Evolutionary conservation across 2,113 vertebrate species (phyloP), one percentile per base, ranked within the genome.

Genomic region (Lonchura striata): DNA sequence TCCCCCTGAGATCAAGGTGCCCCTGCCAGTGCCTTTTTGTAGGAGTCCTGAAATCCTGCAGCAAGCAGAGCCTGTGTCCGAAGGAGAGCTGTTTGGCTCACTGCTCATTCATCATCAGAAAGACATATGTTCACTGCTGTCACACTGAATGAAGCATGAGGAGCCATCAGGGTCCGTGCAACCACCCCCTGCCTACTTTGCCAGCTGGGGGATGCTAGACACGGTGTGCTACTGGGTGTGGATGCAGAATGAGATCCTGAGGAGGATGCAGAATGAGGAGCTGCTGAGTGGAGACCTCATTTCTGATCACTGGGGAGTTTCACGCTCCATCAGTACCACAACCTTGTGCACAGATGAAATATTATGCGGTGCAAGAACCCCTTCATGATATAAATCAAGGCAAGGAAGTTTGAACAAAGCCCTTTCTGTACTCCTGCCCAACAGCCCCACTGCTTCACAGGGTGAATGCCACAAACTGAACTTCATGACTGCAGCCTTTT

Each of bases 381-480:
- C 90, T 96, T 94, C 95, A 54, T 90, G 31, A 1, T 46, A 93
- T 71, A 91, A 96, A 89, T 91, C 91, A 82, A 88, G 69, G 33
- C 13, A 22, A 83, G 85, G 80, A 91, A 92, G 81, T 69, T 65
- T 46, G 92, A 96, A 96, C 92, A 95, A 94, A 92, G 76, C 77
- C 78, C 87, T 94, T 96, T 95, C 83, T 90, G 76, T 93, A 31
- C 65, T 92, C 64, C 25, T 94, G 86, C 86, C 54, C 61, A 53
- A 65, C 25, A 63, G 72, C 39, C 83, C 76, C 0, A 2, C 81
- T 88, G 93, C 66, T 86, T 91, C 31, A 4, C 82, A 71, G 84
- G 79, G 71, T 60, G 82, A 94, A 92, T 77, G 66, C 39, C 39
- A 54, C 93, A 90, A 90, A 88, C 81, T 65, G 78, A 94, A 94